These are phyloP conservation scores for Nineta flava DNA, from an alignment of 2,888 invertebrate species.

Conservation along the genomic window DNA sequence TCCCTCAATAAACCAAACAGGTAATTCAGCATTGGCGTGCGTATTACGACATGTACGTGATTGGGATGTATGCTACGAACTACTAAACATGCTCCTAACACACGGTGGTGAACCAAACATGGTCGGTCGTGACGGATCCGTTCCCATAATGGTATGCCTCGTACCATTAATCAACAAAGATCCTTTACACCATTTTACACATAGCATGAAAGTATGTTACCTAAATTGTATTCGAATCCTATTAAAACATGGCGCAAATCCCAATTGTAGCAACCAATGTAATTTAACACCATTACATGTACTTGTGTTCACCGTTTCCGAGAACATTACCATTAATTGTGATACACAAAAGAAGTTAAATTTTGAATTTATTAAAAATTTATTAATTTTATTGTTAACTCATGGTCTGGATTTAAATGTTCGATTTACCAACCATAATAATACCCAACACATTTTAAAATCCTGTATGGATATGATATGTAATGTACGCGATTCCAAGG, in stretches of 20 bases:
- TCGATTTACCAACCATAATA: slow-evolving; percentile 35
- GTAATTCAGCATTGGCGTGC: slow-evolving; percentile 52
- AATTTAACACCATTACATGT: slow-evolving; percentile 54
- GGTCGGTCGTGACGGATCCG: slow-evolving; percentile 54
- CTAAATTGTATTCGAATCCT: slow-evolving; percentile 52
- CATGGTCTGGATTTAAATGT: slow-evolving; percentile 52
- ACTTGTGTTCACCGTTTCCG: slow-evolving; percentile 52
- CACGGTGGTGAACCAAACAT: slow-evolving; percentile 50
- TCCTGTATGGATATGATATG: slow-evolving; percentile 54
- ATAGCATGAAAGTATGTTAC: slow-evolving; percentile 60
- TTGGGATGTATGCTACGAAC: slow-evolving; percentile 47
- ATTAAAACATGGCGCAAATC: slow-evolving; percentile 53
- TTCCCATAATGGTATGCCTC: slow-evolving; percentile 57
- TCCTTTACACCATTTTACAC: slow-evolving; percentile 52
- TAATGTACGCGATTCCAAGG: slow-evolving; percentile 45
- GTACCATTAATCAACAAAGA: slow-evolving; percentile 61
- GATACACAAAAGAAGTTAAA: slow-evolving; percentile 48
- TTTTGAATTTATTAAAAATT: slow-evolving; percentile 53
- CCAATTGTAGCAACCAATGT: slow-evolving; percentile 52
- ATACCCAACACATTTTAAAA: slow-evolving; percentile 52
- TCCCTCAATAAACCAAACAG: slow-evolving; percentile 50
- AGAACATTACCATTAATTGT: slow-evolving; percentile 50
- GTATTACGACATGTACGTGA: slow-evolving; percentile 53
- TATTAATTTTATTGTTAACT: slow-evolving; percentile 44
- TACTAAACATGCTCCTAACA: slow-evolving; percentile 39